These are phyloP conservation scores for Sebastes minor DNA, from an alignment of 2,797 vertebrate species.

Conservation along the genomic window DNA sequence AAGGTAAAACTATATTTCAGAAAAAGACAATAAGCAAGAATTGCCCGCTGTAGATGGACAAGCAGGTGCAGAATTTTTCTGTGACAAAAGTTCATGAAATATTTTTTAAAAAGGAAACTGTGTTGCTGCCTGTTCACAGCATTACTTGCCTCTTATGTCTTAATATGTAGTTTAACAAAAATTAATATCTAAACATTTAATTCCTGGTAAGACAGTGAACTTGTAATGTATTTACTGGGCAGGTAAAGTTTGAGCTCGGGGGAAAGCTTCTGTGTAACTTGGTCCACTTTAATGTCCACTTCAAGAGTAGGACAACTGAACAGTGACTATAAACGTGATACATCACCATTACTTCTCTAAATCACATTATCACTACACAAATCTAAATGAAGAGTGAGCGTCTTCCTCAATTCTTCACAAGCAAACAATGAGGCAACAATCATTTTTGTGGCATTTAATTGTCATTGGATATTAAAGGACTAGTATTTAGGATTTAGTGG, in stretches of 20 bases:
- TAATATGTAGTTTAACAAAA: background rate
- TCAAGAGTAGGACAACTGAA: background rate
- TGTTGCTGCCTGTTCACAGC: background rate
- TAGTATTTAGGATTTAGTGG: no score
- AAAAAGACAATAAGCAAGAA: background rate
- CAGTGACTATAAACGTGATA: background rate
- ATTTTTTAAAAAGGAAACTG: background rate
- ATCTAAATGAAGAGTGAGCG: background rate
- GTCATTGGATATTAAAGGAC: no score
- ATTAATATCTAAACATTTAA: no score
- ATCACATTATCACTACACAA: background rate
- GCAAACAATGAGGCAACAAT: background rate
- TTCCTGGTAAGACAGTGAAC: no score
- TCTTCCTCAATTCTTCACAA: background rate
- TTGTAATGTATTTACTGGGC: no score
- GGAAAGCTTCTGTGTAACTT: no score
- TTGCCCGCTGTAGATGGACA: background rate
- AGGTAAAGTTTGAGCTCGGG: no score
- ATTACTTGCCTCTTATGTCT: background rate
- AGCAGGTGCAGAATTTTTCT: background rate
- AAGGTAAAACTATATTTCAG: background rate
- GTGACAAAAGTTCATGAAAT: background rate
- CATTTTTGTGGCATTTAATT: background rate
- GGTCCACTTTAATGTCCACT: no score
- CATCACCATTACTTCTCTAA: background rate